Evolutionary conservation across 2,797 vertebrate species (phyloP).

Genomic region (Platyrinchus mystaceus): DNA sequence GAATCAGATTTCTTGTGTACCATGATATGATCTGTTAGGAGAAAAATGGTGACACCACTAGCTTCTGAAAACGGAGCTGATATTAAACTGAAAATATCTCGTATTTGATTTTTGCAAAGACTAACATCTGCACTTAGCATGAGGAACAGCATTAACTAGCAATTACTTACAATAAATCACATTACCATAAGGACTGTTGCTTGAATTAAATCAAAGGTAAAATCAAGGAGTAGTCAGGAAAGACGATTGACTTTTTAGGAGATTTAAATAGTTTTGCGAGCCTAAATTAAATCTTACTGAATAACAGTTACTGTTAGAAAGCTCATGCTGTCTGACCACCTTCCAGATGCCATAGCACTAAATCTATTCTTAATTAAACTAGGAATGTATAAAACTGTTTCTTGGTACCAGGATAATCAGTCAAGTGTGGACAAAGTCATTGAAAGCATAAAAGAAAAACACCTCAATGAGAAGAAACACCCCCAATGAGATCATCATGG

Average conservation of each 20-base stretch:
- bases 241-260: neutral
- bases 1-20: neutral
- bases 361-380: neutral
- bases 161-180: neutral
- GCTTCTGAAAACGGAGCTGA: neutral
- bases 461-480: neutral
- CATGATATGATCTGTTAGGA: neutral
- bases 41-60: neutral
- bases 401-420: neutral
- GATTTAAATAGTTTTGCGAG: neutral
- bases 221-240: neutral
- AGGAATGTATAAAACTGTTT: neutral
- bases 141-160: neutral
- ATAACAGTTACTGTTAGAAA: neutral
- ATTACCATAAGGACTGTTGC: neutral
- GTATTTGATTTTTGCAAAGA: neutral
- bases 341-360: neutral
- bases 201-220: slow-evolving; percentile 12
- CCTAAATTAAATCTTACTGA: neutral
- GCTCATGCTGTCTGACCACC: neutral
- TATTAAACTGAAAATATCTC: neutral
- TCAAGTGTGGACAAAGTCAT: neutral
- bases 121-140: neutral
- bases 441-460: neutral
- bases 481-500: neutral